Base-by-base conservation (phyloP, 2,797 vertebrate genomes). In the Galaxias olidus region DNA sequence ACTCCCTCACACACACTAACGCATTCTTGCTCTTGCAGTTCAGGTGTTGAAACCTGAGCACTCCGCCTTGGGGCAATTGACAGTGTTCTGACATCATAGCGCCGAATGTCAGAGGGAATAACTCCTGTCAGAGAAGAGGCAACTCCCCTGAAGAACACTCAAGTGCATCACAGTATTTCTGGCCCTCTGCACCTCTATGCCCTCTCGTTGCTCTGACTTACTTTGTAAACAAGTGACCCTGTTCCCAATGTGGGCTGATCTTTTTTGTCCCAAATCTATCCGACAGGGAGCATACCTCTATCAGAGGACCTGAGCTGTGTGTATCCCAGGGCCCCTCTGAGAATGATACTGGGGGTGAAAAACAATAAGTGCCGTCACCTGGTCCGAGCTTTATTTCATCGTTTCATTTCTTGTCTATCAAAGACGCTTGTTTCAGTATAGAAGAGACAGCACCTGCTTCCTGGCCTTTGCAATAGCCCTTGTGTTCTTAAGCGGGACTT, bases 71-170 rank as follows among this genome's bases (percentile, higher is more conserved):
- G 56, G 49, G 59, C 10, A 1, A 63, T 18, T 49, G 40, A 53
- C 14, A 66, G 42, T 50, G 14, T 48, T 44, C 52, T 63, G 68
- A 70, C 62, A 57, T 61, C 69, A 61, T 48, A 20, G 15, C n/a
- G 43, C 44, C 53, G 42, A 43, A 7, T 51, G 62, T 56, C 66
- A 57, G 45, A 30, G 51, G 51, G 18, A 57, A 49, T 54, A 48
- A 30, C 18, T 17, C 53, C 19, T 61, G 41, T 58, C 12, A 49
- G 53, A 30, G 59, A 62, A 48, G 51, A 55, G 53, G 9, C 3
- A 17, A 12, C 19, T 68, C 43, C 15, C 48, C 30, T 43, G 19
- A 15, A 47, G n/a, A 54, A 13, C 50, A 14, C 12, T 61, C 47
- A 54, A 5, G 12, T 57, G 43, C 59, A 52, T n/a, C n/a, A 17